Percentiles rank a stretch among this genome's conserved stretches.
These are phyloP conservation scores for Cladopsammia gracilis DNA, from an alignment of 64 coral and sea anemone genomes.

Conservation along the genomic window DNA sequence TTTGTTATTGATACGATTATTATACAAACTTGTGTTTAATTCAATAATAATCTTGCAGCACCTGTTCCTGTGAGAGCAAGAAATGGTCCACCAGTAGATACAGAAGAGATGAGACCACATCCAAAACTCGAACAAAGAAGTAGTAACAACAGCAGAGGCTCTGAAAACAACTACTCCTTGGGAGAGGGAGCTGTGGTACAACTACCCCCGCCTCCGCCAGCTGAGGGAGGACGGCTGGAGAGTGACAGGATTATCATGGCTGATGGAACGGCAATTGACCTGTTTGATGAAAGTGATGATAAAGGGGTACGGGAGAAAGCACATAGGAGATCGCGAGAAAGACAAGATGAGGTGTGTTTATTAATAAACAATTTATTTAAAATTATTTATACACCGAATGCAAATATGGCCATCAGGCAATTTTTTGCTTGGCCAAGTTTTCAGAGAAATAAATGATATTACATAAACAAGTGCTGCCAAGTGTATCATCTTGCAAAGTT, in stretches of 20 bases:
- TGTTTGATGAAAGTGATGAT: slow-evolving; percentile 89
- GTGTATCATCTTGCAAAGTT: too few species aligned
- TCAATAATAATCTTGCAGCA: background rate
- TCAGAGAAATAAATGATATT: too few species aligned
- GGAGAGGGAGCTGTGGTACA: slow-evolving; percentile 77
- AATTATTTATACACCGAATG: too few species aligned
- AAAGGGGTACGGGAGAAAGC: slow-evolving; percentile 54
- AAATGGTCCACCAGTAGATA: slow-evolving; percentile 12
- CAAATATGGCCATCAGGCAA: too few species aligned
- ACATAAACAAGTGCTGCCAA: too few species aligned
- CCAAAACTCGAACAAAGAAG: background rate
- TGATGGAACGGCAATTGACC: slow-evolving; percentile 90
- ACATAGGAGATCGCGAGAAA: slow-evolving; percentile 49
- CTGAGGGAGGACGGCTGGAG: slow-evolving; percentile 83
- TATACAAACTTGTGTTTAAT: too few species aligned
- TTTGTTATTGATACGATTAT: too few species aligned
- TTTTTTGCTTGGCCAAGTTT: too few species aligned
- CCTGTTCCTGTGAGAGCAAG: background rate
- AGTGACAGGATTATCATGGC: slow-evolving; percentile 91
- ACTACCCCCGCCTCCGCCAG: slow-evolving; percentile 43
- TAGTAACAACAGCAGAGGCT: slow-evolving; percentile 45
- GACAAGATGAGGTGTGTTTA: slow-evolving; percentile 65
- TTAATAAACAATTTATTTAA: background rate
- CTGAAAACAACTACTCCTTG: slow-evolving; percentile 18
- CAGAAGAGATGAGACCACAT: slow-evolving; percentile 3